Conservation (phyloP, 2,113 vertebrate species). For the Cyanoliseus patagonus region DNA sequence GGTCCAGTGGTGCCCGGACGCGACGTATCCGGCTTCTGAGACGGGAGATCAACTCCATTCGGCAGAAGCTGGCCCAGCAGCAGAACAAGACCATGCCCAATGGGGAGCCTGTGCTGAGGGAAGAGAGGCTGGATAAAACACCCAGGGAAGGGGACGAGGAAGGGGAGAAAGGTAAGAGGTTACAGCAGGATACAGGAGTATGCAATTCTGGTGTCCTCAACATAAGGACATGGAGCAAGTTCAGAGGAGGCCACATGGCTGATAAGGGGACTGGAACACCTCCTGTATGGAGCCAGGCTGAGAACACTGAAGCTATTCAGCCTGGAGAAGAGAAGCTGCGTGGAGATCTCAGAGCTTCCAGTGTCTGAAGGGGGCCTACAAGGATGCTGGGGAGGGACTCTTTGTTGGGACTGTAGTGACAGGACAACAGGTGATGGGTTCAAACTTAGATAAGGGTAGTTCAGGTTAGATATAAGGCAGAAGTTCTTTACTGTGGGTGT, state of each 20-base stretch:
- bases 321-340: background rate
- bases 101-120: conserved; percentile 71
- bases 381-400: background rate
- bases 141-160: conserved; percentile 68
- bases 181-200: background rate
- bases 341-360: background rate
- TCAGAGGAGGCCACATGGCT: background rate
- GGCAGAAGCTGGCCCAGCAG: conserved; percentile 84
- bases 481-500: background rate
- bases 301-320: background rate
- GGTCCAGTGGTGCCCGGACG: conserved; percentile 89
- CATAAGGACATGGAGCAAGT: background rate
- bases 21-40: conserved; percentile 90
- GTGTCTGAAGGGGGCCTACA: background rate
- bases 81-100: conserved; percentile 76
- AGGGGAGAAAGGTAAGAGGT: conserved; percentile 72
- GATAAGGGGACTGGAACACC: background rate
- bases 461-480: background rate
- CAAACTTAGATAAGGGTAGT: background rate
- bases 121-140: conserved; percentile 72
- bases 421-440: background rate
- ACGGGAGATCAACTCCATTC: conserved; percentile 90
- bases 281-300: background rate
- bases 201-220: background rate
- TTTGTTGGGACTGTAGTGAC: background rate